Base-by-base conservation (phyloP, 2,888 invertebrate genomes). In the Cylloceria caligata region DNA sequence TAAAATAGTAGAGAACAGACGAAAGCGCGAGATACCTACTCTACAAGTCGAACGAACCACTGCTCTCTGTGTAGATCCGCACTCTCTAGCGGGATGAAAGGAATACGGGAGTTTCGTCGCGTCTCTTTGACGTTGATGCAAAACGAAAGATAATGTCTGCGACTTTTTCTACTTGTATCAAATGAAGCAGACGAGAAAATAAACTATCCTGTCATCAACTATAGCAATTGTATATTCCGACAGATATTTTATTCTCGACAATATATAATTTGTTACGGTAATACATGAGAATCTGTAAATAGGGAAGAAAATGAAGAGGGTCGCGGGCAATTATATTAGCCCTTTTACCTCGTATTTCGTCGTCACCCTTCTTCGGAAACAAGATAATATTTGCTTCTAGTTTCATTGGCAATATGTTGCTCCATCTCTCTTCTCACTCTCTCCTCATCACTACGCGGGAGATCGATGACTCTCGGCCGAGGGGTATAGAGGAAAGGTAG, bases 101-200 rank as follows among this genome's bases (percentile, higher is more conserved):
- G 55, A 72, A 68, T 13, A 30, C 42, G 68, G 67, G 49, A 73
- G 62, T 73, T 72, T 76, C 67, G 72, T 34, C 67, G 67, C 24
- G 39, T 75, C 67, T 52, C 81, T 78, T 81, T 81, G 68, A 77
- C 77, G 73, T 73, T 64, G 62, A 77, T 62, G 64, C 64, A 52
- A 73, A 81, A 73, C 21, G 55, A 55, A 64, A 57, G 45, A 52
- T 69, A 77, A 78, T 24, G 55, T 73, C 65, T 45, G 42, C 30
- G 21, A 24, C 49, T 27, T 24, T 62, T 68, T 60, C 30, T 45
- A 30, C 34, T 42, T 21, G 42, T 27, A 34, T 16, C 45, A 45
- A 76, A 68, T 55, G 19, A 30, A 19, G 13, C 11, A 30, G 36
- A 30, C 19, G 9, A 3, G 24, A 45, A 9, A 49, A 64, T 42